Base-by-base conservation (phyloP, 2,113 vertebrate genomes). In the Lates calcarifer region DNA sequence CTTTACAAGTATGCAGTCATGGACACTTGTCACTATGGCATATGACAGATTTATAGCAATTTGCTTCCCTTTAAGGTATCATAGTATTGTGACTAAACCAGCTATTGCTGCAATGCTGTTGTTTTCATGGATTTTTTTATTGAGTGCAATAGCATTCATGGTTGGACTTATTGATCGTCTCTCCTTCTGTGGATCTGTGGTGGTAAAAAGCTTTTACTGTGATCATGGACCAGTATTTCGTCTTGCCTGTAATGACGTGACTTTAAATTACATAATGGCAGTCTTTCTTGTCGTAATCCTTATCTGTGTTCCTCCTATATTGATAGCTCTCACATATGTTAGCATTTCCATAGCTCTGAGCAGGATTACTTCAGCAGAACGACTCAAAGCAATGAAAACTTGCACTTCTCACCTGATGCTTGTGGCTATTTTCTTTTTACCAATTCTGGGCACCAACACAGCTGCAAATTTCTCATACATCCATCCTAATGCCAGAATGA, bases 11-110 rank as follows among this genome's bases (percentile, higher is more conserved):
- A 1, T 93, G 22, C 90, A 94, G 64, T 94, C 94, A 12, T 87
- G 90, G 77, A 87, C 86, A 20, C 87, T 94, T 33, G 43, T 82
- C 3, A 77, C 29, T 3, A 87, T 94, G 82, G 80, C 93, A 11
- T 94, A 87, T 82, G 93, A 94, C 82, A 90, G 93, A 83, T 65
- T 93, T 3, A 43, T 93, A 53, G 92, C 94, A 0, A 94, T 94
- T 74, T 92, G 89, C 14, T 89, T 87, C 26, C 93, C 93, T 64
- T 77, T 94, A 24, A 73, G 74, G 20, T 93, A 92, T 43, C 82
- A 91, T n/a, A 77, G 39, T 24, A 67, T 92, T 33, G 55, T 93
- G 24, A 91, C 91, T 0, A 85, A 67, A 63, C 17, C 2, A 60
- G 6, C 61, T 37, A 17, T 91, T 71, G 0, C 43, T 72, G 12